Conservation (phyloP, 2,888 invertebrate species). For the Orthosia gothica region DNA sequence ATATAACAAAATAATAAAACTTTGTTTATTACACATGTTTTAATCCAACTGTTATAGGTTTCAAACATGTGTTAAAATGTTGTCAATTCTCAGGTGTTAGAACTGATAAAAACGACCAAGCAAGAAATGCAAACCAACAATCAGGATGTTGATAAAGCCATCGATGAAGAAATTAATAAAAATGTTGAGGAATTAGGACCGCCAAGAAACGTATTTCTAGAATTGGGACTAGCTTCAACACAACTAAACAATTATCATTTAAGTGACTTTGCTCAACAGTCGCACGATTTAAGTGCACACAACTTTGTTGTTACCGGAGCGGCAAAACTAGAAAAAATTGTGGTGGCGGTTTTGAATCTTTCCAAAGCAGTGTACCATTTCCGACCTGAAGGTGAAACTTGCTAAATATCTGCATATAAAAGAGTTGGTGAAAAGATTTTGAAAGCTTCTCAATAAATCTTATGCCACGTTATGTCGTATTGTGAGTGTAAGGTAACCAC, state of each 20-base stretch:
- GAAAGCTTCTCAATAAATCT: background rate
- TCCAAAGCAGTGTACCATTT: background rate
- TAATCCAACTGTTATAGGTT: no score
- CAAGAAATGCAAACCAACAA: background rate
- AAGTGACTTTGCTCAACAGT: background rate
- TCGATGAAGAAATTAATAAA: background rate
- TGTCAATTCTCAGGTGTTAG: background rate
- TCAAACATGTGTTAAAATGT: background rate
- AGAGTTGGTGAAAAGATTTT: background rate
- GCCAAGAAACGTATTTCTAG: fast-evolving
- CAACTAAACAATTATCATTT: background rate
- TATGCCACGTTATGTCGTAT: background rate
- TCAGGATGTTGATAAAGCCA: background rate
- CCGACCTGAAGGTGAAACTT: no score
- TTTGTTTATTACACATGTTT: no score
- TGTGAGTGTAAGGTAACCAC: background rate
- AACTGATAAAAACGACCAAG: background rate
- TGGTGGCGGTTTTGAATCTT: background rate
- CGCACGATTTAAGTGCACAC: background rate
- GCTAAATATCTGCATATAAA: background rate
- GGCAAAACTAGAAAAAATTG: background rate
- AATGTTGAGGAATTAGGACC: background rate
- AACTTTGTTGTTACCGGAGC: background rate
- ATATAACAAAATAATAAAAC: no score
- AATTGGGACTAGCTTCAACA: background rate